Percentiles rank a stretch among this genome's conserved stretches.
Conservation (phyloP, 2,888 invertebrate genomes). For the Megamerina dolium region DNA sequence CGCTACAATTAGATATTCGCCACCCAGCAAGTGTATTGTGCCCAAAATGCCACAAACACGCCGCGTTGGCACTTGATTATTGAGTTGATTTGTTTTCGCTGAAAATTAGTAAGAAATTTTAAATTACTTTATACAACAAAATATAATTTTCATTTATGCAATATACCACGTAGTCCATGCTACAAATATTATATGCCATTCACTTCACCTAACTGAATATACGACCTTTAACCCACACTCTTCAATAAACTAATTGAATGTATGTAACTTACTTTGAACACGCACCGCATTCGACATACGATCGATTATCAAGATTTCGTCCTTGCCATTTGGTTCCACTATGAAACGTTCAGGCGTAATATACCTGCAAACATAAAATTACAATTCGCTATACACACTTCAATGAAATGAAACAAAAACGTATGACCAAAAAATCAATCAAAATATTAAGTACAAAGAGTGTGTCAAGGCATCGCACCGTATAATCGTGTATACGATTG, state of each 20-base stretch:
- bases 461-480: background rate
- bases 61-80: slow-evolving; percentile 56
- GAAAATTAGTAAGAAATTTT: slow-evolving; percentile 22
- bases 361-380: slow-evolving; percentile 53
- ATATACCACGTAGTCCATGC: too few relatives aligned
- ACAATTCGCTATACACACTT: background rate
- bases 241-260: too few relatives aligned
- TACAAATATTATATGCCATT: too few relatives aligned
- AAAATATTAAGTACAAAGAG: slow-evolving; percentile 1
- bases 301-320: slow-evolving; percentile 78
- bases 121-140: too few relatives aligned
- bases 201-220: too few relatives aligned
- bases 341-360: slow-evolving; percentile 86
- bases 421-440: slow-evolving; percentile 6
- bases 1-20: slow-evolving; percentile 82
- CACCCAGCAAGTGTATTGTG: slow-evolving; percentile 74
- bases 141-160: too few relatives aligned
- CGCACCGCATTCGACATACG: slow-evolving; percentile 68
- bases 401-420: background rate
- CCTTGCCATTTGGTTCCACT: slow-evolving; percentile 71
- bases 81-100: slow-evolving; percentile 59
- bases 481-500: background rate
- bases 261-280: slow-evolving; percentile 64
- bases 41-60: slow-evolving; percentile 87
- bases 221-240: too few relatives aligned